Conservation (phyloP, 2,888 invertebrate genomes). For the Rugalucina vietnamica region DNA sequence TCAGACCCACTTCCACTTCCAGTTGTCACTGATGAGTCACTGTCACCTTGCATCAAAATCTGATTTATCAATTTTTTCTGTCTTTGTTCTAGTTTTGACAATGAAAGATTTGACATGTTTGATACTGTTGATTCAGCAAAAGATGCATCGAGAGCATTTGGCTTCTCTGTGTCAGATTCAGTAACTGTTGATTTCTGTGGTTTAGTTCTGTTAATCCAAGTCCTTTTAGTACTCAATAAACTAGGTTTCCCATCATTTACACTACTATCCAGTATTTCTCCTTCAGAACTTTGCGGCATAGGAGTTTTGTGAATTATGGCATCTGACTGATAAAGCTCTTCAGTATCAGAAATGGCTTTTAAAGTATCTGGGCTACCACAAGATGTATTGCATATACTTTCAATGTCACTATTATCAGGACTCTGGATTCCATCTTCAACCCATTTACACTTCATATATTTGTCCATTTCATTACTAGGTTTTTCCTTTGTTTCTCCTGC, state of each 20-base stretch:
- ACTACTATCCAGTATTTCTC: neutral
- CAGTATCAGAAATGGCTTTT: neutral
- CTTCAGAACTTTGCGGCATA: neutral
- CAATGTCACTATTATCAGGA: constrained; percentile 1
- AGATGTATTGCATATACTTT: neutral
- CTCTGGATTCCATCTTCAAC: neutral
- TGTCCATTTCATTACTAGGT: neutral
- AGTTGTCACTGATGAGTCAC: neutral
- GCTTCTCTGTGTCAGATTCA: neutral
- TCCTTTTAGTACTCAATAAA: neutral
- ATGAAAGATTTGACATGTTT: neutral
- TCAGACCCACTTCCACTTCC: neutral
- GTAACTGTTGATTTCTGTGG: neutral
- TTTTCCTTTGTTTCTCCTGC: neutral
- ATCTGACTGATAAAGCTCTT: neutral
- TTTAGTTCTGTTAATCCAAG: neutral
- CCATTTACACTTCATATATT: neutral
- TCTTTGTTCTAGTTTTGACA: neutral
- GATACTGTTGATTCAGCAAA: neutral
- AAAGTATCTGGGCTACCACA: neutral
- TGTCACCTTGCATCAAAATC: neutral
- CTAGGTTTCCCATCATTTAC: neutral
- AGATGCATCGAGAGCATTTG: neutral
- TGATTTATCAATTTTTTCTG: neutral
- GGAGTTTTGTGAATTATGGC: neutral